These are phyloP conservation scores for Megastigmus dorsalis DNA, from an alignment of 2,888 invertebrate genomes.

Conservation along the genomic window DNA sequence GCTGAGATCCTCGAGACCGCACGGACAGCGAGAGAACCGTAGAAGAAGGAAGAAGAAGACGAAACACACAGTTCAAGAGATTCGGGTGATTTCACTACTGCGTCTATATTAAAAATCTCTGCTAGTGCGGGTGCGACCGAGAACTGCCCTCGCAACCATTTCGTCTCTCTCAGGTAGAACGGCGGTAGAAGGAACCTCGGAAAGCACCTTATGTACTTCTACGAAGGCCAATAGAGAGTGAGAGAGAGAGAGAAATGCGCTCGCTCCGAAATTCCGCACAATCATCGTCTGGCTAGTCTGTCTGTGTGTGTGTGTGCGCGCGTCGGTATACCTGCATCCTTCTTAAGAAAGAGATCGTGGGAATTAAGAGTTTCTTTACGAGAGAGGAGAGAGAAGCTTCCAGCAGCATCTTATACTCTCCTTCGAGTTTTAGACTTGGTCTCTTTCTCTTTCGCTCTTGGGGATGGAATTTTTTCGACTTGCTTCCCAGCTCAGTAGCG, in stretches of 20 bases:
- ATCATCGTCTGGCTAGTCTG: conserved; percentile 1
- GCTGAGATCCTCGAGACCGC: no score
- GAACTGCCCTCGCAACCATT: no score
- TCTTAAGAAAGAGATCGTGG: conserved; percentile 40
- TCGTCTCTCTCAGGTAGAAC: background rate
- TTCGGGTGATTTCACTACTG: no score
- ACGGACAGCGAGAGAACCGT: no score
- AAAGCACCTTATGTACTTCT: background rate
- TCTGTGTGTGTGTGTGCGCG: background rate
- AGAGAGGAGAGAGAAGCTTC: background rate
- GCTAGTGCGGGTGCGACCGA: no score
- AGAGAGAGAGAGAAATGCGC: conserved; percentile 20
- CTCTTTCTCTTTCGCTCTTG: background rate
- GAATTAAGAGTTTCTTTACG: conserved; percentile 21
- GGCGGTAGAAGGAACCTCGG: background rate
- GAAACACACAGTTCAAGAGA: no score
- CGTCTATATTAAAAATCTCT: no score
- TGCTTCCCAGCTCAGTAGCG: no score
- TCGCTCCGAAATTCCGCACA: conserved; percentile 31
- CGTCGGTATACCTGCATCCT: conserved; percentile 23
- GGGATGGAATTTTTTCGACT: background rate
- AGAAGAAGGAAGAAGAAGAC: no score
- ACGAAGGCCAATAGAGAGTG: conserved; percentile 12
- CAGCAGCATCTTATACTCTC: background rate
- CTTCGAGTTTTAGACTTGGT: background rate